Evolutionary conservation across 2,113 vertebrate genomes (phyloP), one percentile per base, ranked within the genome.

Genomic region (Lepus americanus): DNA sequence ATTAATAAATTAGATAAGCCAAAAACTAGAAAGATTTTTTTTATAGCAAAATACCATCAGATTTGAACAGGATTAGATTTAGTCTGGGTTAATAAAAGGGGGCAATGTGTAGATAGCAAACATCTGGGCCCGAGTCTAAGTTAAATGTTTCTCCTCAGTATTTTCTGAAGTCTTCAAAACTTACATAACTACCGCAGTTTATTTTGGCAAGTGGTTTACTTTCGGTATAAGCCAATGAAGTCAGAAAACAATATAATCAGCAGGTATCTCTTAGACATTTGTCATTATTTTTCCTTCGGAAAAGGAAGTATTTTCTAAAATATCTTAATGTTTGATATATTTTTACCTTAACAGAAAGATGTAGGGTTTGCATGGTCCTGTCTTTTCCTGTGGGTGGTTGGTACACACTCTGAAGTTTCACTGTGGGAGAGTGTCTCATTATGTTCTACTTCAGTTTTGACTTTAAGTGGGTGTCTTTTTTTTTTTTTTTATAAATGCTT

Each of bases 401-500:
- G 39, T 36, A 91, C 49, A 49, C 80, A 59, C 33, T 82, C 80
- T 87, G 61, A 76, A 92, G 91, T 67, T 94, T 87, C 49, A 59
- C 76, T 69, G 95, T 94, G 94, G 90, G 92, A 95, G 84, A 67
- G 6, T 67, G 49, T 55, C 55, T 93, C 82, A n/a, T 86, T 92
- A 31, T 95, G 63, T 92, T 94, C 94, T 87, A 16, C 80, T 83
- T 95, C 29, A 77, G 49, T 87, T 93, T 78, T 94, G 31, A 84
- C 88, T 83, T 86, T 93, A 82, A 90, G 96, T 95, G 92, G 82
- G 88, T 87, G 90, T 97, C 69, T 44, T 81, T 95, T 86, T 90
- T 95, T 36, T 55, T 96, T 0, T 88, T 14, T 59, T 59, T 59
- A 19, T 59, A 59, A 59, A 16, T 85, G 92, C 95, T 89, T 95